phyloP scores from a whole-genome alignment of 2,888 invertebrate species.

The Uropetala carovei region DNA sequence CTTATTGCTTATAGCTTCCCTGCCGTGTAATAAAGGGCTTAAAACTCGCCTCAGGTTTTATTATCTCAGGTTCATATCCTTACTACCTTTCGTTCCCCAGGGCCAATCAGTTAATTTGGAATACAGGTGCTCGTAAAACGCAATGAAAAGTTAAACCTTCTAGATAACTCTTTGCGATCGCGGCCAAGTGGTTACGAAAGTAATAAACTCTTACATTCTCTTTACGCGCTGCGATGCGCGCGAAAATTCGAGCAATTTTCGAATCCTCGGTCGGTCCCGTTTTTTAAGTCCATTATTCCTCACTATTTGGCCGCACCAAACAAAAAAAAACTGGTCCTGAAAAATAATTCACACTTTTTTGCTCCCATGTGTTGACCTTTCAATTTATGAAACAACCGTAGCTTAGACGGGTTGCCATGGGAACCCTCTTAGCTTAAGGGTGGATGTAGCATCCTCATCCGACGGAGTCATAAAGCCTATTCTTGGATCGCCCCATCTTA shows the following conservation, averaged over 20 bases:
- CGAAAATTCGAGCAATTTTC: constrained; percentile 27
- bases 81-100: neutral
- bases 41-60: too few species aligned
- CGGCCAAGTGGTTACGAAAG: neutral
- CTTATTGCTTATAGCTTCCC: too few species aligned
- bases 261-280: neutral
- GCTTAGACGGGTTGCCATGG: neutral
- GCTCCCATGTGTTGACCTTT: neutral
- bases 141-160: neutral
- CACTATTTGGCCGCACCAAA: neutral
- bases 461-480: neutral
- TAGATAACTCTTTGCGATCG: neutral
- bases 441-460: constrained; percentile 3
- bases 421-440: neutral
- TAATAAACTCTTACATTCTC: neutral
- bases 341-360: constrained; percentile 12
- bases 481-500: too few species aligned
- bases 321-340: neutral
- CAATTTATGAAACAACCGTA: neutral
- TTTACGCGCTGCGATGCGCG: neutral
- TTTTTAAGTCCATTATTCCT: neutral
- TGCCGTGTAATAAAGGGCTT: too few species aligned
- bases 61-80: too few species aligned
- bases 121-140: neutral
- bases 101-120: neutral